Evolutionary conservation across 1,140 invertebrate genomes (phyloP), one percentile per base, ranked within the genome.

Genomic region (Eriosoma lanigerum): DNA sequence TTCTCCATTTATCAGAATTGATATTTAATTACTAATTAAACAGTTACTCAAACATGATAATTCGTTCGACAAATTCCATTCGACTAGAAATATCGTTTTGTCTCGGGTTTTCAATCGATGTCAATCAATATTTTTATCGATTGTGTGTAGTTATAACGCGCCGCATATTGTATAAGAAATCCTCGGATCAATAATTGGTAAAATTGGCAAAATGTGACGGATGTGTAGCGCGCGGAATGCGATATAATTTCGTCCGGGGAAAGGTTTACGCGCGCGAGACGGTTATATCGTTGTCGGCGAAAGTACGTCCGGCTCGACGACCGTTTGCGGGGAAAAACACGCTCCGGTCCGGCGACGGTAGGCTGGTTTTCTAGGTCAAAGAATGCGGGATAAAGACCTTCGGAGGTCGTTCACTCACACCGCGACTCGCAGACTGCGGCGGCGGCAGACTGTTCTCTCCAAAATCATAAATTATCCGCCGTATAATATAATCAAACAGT

Each of bases 351-450:
- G 32, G 26, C 72, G 24, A 75, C 15, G 72, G 73, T 76, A 76
- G 73, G 73, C 73, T 54, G 52, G 73, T 76, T 60, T 76, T 76
- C 73, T 76, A 46, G 73, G 73, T 76, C 73, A 60, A 76, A 76
- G 73, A 76, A 76, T 76, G 73, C 73, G 54, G 73, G 54, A 76
- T 60, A 44, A 76, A 76, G 73, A 76, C 73, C 73, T 76, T 76
- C 73, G 21, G 73, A 76, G 73, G 73, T 76, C 73, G 73, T 76
- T 76, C 73, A 76, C 73, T 76, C 73, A 76, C 73, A 60, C 54
- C 54, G 38, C 29, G 3, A 21, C 29, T 2, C 32, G 29, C 29
- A 38, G 62, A 64, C 58, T 21, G 8, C 62, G 62, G 29, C 60
- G 26, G 62, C 60, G 60, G 62, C 32, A 64, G 32, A 64, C 32